A percentile compares a stretch with the other conserved stretches of the same genome.
Conservation (phyloP, 2,888 invertebrate species). For the Leucania comma region DNA sequence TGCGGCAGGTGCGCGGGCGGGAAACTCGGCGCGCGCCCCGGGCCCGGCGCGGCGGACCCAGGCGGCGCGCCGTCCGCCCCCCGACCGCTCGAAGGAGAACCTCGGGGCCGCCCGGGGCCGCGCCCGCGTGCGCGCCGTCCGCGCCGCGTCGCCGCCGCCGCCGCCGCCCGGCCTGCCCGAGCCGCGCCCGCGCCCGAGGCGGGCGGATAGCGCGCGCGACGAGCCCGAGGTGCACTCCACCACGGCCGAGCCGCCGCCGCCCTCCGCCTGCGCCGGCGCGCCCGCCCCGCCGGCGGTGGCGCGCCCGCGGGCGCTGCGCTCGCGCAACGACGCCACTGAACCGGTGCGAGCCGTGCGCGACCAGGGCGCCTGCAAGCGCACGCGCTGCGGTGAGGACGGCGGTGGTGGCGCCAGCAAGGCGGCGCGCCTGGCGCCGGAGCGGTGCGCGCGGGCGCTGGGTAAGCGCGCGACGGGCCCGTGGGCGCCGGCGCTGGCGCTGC, state of each 20-base stretch:
- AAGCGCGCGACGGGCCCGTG: conserved; percentile 82
- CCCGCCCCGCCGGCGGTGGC: conserved; percentile 63
- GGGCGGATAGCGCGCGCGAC: conserved; percentile 69
- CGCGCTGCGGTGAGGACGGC: conserved; percentile 56
- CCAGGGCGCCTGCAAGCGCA: conserved; percentile 55
- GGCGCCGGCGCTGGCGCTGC: conserved; percentile 85
- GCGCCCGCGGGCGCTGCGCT: conserved; percentile 58
- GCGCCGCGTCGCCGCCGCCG: conserved; percentile 70
- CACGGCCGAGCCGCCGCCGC: conserved; percentile 70
- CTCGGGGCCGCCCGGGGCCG: conserved; percentile 79
- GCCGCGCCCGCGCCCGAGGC: conserved; percentile 67
- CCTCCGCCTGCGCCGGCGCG: conserved; percentile 68
- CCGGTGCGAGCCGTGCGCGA: conserved; percentile 67
- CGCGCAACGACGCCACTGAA: conserved; percentile 73
- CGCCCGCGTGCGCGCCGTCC: conserved; percentile 77
- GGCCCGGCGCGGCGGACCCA: conserved; percentile 82
- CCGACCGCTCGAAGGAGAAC: conserved; percentile 87
- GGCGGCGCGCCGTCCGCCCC: conserved; percentile 80
- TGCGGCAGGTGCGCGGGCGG: conserved; percentile 76
- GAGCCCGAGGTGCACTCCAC: conserved; percentile 80
- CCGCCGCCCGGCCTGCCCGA: conserved; percentile 62
- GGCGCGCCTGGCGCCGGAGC: conserved; percentile 68
- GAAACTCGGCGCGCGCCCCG: conserved; percentile 86
- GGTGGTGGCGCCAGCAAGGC: conserved; percentile 65
- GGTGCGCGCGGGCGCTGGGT: conserved; percentile 72